Base-by-base conservation (phyloP, 2,888 invertebrate genomes). In the Acleris literana region DNA sequence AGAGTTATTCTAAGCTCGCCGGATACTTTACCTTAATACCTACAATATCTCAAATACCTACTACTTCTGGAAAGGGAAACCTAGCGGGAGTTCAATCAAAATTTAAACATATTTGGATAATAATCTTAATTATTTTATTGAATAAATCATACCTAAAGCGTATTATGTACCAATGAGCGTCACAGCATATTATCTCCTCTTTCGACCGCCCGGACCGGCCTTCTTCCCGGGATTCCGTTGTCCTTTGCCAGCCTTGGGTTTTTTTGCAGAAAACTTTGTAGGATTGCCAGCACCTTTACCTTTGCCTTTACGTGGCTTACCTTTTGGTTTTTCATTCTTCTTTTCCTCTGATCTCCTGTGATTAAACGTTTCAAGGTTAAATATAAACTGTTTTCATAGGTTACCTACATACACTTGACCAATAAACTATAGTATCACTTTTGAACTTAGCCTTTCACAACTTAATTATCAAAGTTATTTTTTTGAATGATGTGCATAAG, bases 221-320 rank as follows among this genome's bases (percentile, higher is more conserved):
- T 94, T 94, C 79, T 94, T 95, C 71, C 93, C 94, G 0, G 95
- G 94, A 80, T 95, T 95, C 70, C 95, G 91, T 74, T 95, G 93
- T 11, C 96, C 96, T 76, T 94, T 94, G 13, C 95, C 95, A 56
- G 93, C 95, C 79, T 95, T 95, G 0, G 96, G 96, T 82, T 96
- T 90, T 76, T 92, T 92, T 1, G 90, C 90, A 13, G 90, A 78
- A 76, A 92, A 91, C 67, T 92, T 92, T 0, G 87, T 88, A 11
- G 83, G 77, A 69, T 90, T 89, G 11, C 78, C 84, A 71, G 79
- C 86, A 64, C 86, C 89, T 62, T 87, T 88, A 49, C 70, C 80
- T 62, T 87, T 88, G 49, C 70, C 80, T 74, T 85, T 88, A 17
- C 76, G 82, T 20, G 65, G 65, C 80, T 77, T 85, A 68, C 86